phyloP scores from a whole-genome alignment of 1,140 invertebrate genomes.

The Globodera ellingtonae region DNA sequence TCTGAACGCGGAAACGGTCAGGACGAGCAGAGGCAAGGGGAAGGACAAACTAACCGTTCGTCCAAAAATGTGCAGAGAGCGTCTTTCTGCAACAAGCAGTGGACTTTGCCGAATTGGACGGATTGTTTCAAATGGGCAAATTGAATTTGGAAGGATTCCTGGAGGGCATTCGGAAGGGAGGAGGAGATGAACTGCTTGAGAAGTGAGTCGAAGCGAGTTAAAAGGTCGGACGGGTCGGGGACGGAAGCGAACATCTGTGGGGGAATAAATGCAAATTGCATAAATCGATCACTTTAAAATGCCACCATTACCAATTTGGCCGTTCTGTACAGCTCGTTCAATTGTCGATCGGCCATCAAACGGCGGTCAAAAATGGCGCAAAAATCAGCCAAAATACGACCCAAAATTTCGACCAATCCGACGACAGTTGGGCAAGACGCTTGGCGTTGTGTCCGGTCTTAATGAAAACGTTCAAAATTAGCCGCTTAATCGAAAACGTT shows the following conservation, averaged over 20 bases:
- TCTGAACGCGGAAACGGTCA: constrained; percentile 21
- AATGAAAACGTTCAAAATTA: background rate
- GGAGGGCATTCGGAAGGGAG: constrained; percentile 9
- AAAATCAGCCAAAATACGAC: background rate
- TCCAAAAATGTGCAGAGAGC: constrained; percentile 20
- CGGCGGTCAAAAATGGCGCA: background rate
- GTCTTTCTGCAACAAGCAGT: constrained; percentile 36
- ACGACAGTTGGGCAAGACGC: background rate
- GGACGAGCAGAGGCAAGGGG: background rate
- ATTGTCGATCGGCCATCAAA: background rate
- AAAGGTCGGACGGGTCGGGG: constrained; percentile 3
- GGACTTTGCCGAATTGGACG: background rate
- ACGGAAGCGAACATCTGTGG: constrained; percentile 5
- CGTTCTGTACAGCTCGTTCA: constrained; percentile 8
- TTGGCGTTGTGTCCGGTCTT: background rate
- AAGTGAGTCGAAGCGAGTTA: constrained; percentile 28
- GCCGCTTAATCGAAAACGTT: too few relatives aligned
- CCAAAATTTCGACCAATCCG: background rate
- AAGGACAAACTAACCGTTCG: constrained; percentile 13
- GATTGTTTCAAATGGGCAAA: constrained; percentile 42
- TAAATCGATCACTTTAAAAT: background rate
- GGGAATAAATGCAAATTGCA: background rate
- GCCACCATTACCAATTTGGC: constrained; percentile 3
- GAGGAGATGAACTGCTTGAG: constrained; percentile 28
- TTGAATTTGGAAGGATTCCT: constrained; percentile 15